phyloP scores from a whole-genome alignment of 2,888 invertebrate genomes.

The Mesorhabditis spiculigera region DNA sequence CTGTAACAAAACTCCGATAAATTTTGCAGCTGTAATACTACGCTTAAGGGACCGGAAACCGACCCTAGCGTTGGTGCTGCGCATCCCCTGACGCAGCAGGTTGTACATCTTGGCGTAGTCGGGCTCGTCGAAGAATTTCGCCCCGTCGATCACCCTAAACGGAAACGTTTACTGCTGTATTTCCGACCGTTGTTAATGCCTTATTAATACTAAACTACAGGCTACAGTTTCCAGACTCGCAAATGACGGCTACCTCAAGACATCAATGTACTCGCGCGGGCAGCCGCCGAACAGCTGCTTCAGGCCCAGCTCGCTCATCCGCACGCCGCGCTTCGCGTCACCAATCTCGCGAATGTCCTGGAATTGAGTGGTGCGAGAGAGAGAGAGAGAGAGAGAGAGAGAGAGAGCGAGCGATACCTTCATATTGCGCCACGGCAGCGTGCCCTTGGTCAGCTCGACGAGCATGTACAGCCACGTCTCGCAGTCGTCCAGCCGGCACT shows the following conservation, averaged over 20 bases:
- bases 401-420: slow-evolving; percentile 14
- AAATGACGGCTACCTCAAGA: too few relatives aligned
- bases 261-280: slow-evolving; percentile 42
- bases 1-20: slow-evolving; percentile 9
- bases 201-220: neutral
- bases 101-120: slow-evolving; percentile 42
- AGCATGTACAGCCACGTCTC: slow-evolving; percentile 49
- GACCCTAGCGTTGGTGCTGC: slow-evolving; percentile 25
- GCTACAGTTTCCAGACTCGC: too few relatives aligned
- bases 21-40: neutral
- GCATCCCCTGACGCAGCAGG: slow-evolving; percentile 32
- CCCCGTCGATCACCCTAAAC: slow-evolving; percentile 31
- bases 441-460: slow-evolving; percentile 44
- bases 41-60: neutral
- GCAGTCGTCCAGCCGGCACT: slow-evolving; percentile 44
- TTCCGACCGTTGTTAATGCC: neutral
- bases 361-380: neutral
- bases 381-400: too few relatives aligned
- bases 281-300: slow-evolving; percentile 47
- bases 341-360: slow-evolving; percentile 43
- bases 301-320: slow-evolving; percentile 25
- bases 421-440: slow-evolving; percentile 48
- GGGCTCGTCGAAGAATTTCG: slow-evolving; percentile 47
- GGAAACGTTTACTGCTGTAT: neutral
- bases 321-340: slow-evolving; percentile 32